Conservation (phyloP, 2,888 invertebrate species). For the Meteorus cinctellus region DNA sequence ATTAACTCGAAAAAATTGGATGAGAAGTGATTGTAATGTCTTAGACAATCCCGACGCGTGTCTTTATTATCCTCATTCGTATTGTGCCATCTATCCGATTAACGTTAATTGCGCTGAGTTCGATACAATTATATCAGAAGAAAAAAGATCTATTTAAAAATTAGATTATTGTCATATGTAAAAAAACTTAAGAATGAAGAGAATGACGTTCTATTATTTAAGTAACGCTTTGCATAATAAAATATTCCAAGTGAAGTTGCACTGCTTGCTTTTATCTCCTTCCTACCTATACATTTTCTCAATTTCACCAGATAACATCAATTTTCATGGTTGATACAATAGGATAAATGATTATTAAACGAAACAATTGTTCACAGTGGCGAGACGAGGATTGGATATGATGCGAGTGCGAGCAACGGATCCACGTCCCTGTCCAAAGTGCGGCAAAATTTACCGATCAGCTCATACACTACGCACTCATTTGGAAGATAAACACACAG, state of each 20-base stretch:
- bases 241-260: slow-evolving; percentile 48
- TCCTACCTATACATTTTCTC: neutral
- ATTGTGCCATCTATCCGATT: slow-evolving; percentile 7
- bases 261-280: slow-evolving; percentile 19
- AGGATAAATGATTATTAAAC: neutral
- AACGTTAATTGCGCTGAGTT: neutral
- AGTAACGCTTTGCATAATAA: slow-evolving; percentile 74
- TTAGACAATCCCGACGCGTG: neutral
- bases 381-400: slow-evolving; percentile 88
- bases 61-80: neutral
- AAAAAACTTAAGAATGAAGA: slow-evolving; percentile 45
- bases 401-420: slow-evolving; percentile 92
- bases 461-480: slow-evolving; percentile 94
- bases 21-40: neutral
- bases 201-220: slow-evolving; percentile 66
- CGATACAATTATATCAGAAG: slow-evolving; percentile 38
- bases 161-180: slow-evolving; percentile 44
- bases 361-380: slow-evolving; percentile 74
- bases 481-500: slow-evolving; percentile 93
- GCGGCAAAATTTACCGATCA: slow-evolving; percentile 93
- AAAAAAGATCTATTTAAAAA: slow-evolving; percentile 23
- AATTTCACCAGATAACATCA: slow-evolving; percentile 1
- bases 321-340: neutral
- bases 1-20: neutral
- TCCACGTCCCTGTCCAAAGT: slow-evolving; percentile 93